A percentile compares a stretch with the other conserved stretches of the same genome.
Conservation (phyloP, 2,797 vertebrate genomes). For the Eleutherodactylus coqui region DNA sequence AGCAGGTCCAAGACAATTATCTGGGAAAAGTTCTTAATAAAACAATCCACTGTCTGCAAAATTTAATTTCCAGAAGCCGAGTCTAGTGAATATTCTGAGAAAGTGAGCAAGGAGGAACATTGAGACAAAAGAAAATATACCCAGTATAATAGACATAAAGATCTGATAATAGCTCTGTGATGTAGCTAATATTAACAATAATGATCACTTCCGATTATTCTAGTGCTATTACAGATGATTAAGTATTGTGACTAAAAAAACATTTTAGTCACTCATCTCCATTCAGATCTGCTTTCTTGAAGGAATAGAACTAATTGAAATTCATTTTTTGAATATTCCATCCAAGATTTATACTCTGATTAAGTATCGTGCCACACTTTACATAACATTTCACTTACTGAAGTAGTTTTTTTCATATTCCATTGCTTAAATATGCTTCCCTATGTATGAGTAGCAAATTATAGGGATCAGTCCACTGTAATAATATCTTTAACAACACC, state of each 20-base stretch:
- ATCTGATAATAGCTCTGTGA: conserved; percentile 8
- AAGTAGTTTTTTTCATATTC: not conserved
- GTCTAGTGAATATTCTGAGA: conserved; percentile 30
- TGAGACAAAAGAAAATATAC: conserved; percentile 28
- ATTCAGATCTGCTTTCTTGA: not conserved
- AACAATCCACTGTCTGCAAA: conserved; percentile 59
- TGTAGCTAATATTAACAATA: conserved; percentile 27
- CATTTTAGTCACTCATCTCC: not conserved
- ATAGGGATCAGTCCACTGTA: no score
- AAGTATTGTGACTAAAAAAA: not conserved
- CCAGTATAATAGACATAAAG: not conserved
- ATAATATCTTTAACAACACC: no score
- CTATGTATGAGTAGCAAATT: no score
- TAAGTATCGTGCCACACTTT: not conserved
- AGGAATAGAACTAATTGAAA: not conserved
- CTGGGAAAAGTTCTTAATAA: conserved; percentile 66
- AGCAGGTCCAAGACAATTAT: conserved; percentile 73
- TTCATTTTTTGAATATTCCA: not conserved
- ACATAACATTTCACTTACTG: not conserved
- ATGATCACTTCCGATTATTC: not conserved
- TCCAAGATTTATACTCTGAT: not conserved
- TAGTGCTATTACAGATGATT: not conserved
- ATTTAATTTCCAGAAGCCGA: conserved; percentile 63
- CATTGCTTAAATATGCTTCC: not conserved
- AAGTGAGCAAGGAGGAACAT: conserved; percentile 3